A percentile compares a stretch with the other conserved stretches of the same genome.
Conservation (phyloP, 2,797 vertebrate genomes). For the Chelonia mydas region DNA sequence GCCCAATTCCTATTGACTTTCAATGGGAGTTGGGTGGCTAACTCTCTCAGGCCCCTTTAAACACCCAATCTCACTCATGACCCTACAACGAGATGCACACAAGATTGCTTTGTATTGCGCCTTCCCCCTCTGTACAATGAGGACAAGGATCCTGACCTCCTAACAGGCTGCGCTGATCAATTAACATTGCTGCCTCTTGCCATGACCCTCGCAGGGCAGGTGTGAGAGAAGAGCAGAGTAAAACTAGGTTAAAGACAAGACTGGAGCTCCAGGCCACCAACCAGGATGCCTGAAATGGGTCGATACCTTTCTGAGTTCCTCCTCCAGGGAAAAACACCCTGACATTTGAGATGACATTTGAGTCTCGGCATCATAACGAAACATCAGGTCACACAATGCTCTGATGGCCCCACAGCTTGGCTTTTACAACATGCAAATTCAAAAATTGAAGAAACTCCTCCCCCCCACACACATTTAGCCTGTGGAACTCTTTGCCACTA, state of each 20-base stretch:
- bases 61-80: neutral
- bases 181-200: neutral
- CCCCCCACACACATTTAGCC: neutral
- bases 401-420: neutral
- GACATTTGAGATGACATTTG: too few species aligned
- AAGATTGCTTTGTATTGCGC: neutral
- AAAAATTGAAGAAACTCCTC: neutral
- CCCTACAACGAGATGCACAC: neutral
- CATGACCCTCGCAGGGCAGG: neutral
- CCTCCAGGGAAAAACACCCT: neutral
- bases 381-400: neutral
- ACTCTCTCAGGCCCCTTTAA: neutral
- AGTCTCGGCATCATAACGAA: neutral
- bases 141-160: neutral
- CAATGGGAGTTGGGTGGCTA: neutral
- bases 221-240: neutral
- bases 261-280: neutral
- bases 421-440: neutral
- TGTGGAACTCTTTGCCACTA: neutral
- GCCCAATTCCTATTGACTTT: neutral
- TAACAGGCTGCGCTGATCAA: neutral
- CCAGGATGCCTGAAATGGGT: neutral
- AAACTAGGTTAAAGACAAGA: neutral
- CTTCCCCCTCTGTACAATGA: neutral
- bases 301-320: rapidly evolving